phyloP scores from a whole-genome alignment of 2,888 invertebrate species.

The Acrobasis suavella region DNA sequence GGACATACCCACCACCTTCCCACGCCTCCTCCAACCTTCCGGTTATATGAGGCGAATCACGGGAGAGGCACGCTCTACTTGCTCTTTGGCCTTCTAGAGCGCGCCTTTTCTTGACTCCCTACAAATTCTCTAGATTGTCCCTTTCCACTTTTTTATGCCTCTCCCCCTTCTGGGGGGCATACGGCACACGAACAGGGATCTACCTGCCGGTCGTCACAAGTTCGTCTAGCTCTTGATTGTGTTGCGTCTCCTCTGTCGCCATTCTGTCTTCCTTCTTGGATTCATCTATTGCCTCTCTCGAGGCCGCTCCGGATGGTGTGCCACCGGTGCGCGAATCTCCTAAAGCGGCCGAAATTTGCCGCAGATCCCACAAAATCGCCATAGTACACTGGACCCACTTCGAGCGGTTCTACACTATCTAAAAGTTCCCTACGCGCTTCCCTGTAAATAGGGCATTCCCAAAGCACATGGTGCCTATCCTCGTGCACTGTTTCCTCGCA shows the following conservation, averaged over 20 bases:
- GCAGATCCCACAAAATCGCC: not conserved
- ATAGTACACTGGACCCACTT: not conserved
- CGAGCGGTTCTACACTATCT: not conserved
- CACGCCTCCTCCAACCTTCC: not conserved
- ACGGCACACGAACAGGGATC: not conserved
- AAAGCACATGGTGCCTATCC: not conserved
- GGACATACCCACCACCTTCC: slow-evolving; percentile 47
- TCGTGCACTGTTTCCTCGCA: not conserved
- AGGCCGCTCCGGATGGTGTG: not conserved
- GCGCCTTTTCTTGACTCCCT: no score
- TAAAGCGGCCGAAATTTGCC: not conserved
- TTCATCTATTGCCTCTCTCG: no score
- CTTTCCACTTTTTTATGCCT: no score
- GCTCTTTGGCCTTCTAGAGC: no score
- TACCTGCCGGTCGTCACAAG: no score
- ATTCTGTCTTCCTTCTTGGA: not conserved
- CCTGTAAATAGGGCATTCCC: not conserved
- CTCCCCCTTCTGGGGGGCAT: no score
- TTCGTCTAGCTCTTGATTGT: no score
- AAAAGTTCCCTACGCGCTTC: not conserved
- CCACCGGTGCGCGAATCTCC: not conserved
- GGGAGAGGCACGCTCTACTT: no score
- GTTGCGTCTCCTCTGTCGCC: not conserved
- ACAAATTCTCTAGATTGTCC: no score
- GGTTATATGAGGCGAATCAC: not conserved